Base-by-base conservation (phyloP, 2,797 vertebrate species). In the Danio albolineatus region DNA sequence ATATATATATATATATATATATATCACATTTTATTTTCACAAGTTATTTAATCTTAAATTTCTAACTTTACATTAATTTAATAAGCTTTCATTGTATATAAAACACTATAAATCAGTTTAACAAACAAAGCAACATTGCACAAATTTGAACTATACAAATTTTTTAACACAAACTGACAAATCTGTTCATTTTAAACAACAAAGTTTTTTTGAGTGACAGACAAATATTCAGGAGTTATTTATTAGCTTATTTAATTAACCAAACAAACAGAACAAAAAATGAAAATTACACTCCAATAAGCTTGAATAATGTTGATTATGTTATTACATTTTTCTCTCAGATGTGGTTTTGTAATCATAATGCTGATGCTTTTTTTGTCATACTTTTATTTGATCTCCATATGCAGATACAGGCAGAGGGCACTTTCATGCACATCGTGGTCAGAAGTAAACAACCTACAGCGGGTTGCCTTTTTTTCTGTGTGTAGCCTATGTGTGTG, bases 391-490 rank as follows among this genome's bases (percentile, higher is more conserved):
- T 73, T 71, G 60, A 57, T 79, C 38, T 75, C 57, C 36, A 62
- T 69, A 54, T 66, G 36, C 72, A 79, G 39, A 73, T 36, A 17
- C 14, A 41, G 60, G 69, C 77, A 70, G 53, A 79, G 41, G 28
- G 53, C 7, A 46, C 48, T 48, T 51, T 41, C 4, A 48, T 80
- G 43, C 43, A 61, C 73, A 12, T 76, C 28, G 6, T 73, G 36
- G 80, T 83, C 76, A 82, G 76, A 84, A 49, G 80, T 86, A 76
- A 86, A 75, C 76, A 78, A 79, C 77, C 70, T 78, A 48, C 41
- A 73, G 66, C 7, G n/a, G 79, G 59, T 61, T 73, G 82, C 14
- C 46, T 61, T 57, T 10, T 13, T 74, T 46, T 75, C 54, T 73
- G 73, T 60, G 21, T 57, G 10, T 28, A 28, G 28, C 28, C 1